Evolutionary conservation across 2,797 vertebrate genomes (phyloP).

Genomic region (Hemibagrus guttatus): DNA sequence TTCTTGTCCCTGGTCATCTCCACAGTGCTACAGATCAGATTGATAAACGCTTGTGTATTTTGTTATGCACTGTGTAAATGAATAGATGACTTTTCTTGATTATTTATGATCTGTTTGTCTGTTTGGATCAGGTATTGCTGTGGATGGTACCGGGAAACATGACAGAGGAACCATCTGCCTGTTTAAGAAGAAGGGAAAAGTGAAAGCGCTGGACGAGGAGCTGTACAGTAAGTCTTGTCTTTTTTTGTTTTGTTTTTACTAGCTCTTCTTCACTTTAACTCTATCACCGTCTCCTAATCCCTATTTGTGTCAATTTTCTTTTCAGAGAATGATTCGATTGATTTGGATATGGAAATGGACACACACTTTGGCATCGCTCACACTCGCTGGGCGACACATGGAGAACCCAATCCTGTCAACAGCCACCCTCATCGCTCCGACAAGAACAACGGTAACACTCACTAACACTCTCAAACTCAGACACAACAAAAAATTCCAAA

Average conservation of each 20-base stretch:
- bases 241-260: neutral
- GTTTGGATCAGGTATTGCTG: slow-evolving; percentile 81
- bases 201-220: slow-evolving; percentile 91
- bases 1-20: neutral
- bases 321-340: slow-evolving; percentile 85
- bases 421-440: slow-evolving; percentile 95
- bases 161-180: slow-evolving; percentile 80
- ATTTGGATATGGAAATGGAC: slow-evolving; percentile 83
- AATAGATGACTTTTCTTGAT: neutral
- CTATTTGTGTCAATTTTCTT: slow-evolving; percentile 15
- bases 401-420: slow-evolving; percentile 87
- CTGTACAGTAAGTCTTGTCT: slow-evolving; percentile 82
- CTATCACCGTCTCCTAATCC: neutral
- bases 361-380: slow-evolving; percentile 94
- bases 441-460: slow-evolving; percentile 83
- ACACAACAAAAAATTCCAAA: neutral
- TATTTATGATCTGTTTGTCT: neutral
- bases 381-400: slow-evolving; percentile 96
- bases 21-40: neutral
- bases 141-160: slow-evolving; percentile 83
- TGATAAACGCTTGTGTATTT: neutral
- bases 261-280: neutral
- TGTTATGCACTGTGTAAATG: neutral
- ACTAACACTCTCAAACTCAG: too few relatives aligned
- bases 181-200: slow-evolving; percentile 92